A percentile compares a stretch with the other conserved stretches of the same genome.
These are phyloP conservation scores for Homarus gammarus DNA, from an alignment of 2,888 invertebrate genomes.

Conservation along the genomic window DNA sequence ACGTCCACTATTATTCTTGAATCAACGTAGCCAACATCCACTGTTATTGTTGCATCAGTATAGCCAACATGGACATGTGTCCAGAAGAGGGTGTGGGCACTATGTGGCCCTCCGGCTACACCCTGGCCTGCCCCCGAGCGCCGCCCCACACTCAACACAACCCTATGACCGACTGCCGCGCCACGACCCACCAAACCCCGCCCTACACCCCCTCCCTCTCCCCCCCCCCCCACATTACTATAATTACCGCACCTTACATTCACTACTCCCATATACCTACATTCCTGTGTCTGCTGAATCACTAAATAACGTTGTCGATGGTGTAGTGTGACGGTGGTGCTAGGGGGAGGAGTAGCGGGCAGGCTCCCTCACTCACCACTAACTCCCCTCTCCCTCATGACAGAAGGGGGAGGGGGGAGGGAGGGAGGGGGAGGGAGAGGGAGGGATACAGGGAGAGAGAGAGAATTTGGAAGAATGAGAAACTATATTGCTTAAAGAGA, in stretches of 20 bases:
- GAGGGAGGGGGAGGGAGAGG: slow-evolving; percentile 1
- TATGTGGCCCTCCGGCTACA: background rate
- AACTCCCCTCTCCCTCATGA: background rate
- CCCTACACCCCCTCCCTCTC: background rate
- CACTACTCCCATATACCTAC: background rate
- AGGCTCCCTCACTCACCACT: background rate
- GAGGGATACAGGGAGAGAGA: background rate
- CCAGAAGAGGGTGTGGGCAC: background rate
- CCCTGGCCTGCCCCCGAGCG: slow-evolving; percentile 20
- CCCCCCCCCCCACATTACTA: background rate
- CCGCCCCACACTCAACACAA: slow-evolving; percentile 38
- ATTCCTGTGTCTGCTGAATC: background rate
- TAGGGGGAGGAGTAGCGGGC: background rate
- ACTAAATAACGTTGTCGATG: background rate
- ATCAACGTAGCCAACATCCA: background rate
- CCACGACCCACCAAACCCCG: slow-evolving; percentile 11
- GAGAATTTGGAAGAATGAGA: background rate
- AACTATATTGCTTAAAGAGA: too few species aligned
- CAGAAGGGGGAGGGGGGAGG: background rate
- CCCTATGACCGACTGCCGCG: slow-evolving; percentile 54
- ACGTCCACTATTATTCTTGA: background rate
- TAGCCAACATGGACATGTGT: background rate
- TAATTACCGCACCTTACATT: slow-evolving; percentile 1
- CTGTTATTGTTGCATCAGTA: background rate
- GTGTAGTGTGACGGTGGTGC: background rate